These are phyloP conservation scores for Drosophila rufa DNA, from an alignment of 1,140 invertebrate genomes.

Conservation along the genomic window DNA sequence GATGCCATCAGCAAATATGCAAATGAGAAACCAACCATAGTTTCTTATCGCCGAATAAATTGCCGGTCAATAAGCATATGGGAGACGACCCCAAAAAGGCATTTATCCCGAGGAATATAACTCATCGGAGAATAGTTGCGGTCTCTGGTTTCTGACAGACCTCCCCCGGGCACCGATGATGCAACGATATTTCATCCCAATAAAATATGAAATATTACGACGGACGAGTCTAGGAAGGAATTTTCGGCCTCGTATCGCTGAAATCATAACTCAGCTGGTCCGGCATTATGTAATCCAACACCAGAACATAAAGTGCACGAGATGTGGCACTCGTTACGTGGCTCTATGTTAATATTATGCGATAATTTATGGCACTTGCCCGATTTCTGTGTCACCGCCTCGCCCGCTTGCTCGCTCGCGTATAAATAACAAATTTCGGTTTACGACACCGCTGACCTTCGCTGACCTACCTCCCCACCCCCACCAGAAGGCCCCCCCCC, in stretches of 20 bases:
- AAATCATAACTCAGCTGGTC: conserved; percentile 67
- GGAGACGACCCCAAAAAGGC: conserved; percentile 16
- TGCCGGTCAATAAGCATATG: conserved; percentile 49
- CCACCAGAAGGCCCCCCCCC: not conserved
- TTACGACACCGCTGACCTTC: conserved; percentile 74
- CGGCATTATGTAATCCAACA: conserved; percentile 66
- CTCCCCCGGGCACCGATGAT: conserved; percentile 49
- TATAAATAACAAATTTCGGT: conserved; percentile 75
- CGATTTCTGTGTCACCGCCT: conserved; percentile 68
- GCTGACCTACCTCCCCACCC: conserved; percentile 40
- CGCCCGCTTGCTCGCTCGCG: conserved; percentile 37
- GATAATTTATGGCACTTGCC: conserved; percentile 72
- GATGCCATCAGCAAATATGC: conserved; percentile 38
- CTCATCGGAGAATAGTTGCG: conserved; percentile 42
- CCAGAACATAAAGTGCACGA: conserved; percentile 76
- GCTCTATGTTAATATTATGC: conserved; percentile 62
- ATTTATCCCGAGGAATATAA: conserved; percentile 23
- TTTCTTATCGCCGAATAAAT: conserved; percentile 51
- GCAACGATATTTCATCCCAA: conserved; percentile 72
- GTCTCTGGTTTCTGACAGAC: conserved; percentile 53
- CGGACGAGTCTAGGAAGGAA: conserved; percentile 20
- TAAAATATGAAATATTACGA: conserved; percentile 74
- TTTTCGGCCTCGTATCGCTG: conserved; percentile 59
- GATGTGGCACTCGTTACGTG: conserved; percentile 55
- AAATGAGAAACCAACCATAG: conserved; percentile 20